phyloP scores from a whole-genome alignment of 2,113 vertebrate genomes.

The Mystacornis crossleyi region DNA sequence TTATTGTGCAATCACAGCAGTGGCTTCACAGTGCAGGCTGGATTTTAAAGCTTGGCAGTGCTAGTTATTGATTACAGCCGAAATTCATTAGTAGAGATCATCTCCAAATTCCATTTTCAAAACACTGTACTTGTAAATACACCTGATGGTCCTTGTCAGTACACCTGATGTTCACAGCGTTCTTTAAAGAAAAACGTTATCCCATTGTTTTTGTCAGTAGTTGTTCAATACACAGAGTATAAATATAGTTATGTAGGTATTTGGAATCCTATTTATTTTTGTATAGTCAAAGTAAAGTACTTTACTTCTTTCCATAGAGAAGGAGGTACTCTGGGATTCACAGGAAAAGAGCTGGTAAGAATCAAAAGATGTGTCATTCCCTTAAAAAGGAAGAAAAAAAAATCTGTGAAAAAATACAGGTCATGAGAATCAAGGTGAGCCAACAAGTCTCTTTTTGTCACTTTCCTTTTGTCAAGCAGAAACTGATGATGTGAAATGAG shows the following conservation, averaged over 20 bases:
- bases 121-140: background rate
- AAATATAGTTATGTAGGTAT: background rate
- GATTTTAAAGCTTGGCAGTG: background rate
- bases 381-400: background rate
- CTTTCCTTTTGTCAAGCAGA: background rate
- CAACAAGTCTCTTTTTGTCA: background rate
- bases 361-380: background rate
- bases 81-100: background rate
- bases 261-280: background rate
- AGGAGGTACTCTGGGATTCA: background rate
- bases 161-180: background rate
- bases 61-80: background rate
- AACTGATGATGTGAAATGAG: background rate
- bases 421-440: slow-evolving; percentile 13
- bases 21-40: background rate
- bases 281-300: background rate
- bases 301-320: slow-evolving; percentile 25
- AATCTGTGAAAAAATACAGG: background rate
- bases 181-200: background rate
- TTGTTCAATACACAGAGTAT: background rate
- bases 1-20: background rate
- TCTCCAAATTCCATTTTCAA: background rate
- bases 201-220: background rate
- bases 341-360: background rate
- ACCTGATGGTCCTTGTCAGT: background rate